These are phyloP conservation scores for Bimastos eiseni DNA, from an alignment of 2,888 invertebrate genomes.

Conservation along the genomic window DNA sequence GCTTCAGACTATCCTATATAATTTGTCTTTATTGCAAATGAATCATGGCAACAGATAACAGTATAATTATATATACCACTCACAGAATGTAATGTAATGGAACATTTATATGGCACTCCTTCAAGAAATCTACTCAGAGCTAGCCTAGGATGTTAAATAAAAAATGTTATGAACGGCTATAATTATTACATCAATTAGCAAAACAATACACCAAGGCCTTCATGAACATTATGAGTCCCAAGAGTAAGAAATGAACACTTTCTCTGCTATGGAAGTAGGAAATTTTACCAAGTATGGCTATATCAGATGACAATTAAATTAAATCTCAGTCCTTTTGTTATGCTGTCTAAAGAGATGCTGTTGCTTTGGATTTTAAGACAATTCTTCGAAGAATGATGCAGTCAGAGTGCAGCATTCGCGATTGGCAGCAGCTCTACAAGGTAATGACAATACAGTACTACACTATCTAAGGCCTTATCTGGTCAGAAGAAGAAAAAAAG, in stretches of 20 bases:
- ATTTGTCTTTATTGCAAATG: too few relatives aligned
- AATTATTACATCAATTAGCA: too few relatives aligned
- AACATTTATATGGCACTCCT: too few relatives aligned
- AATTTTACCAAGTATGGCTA: not conserved
- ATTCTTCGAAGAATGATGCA: conserved; percentile 20
- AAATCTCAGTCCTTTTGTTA: not conserved
- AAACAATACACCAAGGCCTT: too few relatives aligned
- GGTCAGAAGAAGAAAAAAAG: not conserved
- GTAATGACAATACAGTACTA: conserved; percentile 63
- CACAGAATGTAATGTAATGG: too few relatives aligned
- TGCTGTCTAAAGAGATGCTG: not conserved
- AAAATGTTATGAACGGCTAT: not conserved
- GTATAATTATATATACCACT: not conserved
- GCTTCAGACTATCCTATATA: too few relatives aligned
- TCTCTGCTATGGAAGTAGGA: not conserved
- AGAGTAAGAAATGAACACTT: not conserved
- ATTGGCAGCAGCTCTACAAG: conserved; percentile 74
- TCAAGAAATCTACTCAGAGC: too few relatives aligned
- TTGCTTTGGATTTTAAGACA: not conserved
- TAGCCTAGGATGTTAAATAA: too few relatives aligned
- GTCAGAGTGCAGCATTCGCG: conserved; percentile 69
- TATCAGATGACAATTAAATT: not conserved
- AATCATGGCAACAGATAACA: not conserved
- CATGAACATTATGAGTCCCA: not conserved
- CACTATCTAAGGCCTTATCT: not conserved